Evolutionary conservation across 2,888 invertebrate genomes (phyloP).

Genomic region (Dusona sp.): DNA sequence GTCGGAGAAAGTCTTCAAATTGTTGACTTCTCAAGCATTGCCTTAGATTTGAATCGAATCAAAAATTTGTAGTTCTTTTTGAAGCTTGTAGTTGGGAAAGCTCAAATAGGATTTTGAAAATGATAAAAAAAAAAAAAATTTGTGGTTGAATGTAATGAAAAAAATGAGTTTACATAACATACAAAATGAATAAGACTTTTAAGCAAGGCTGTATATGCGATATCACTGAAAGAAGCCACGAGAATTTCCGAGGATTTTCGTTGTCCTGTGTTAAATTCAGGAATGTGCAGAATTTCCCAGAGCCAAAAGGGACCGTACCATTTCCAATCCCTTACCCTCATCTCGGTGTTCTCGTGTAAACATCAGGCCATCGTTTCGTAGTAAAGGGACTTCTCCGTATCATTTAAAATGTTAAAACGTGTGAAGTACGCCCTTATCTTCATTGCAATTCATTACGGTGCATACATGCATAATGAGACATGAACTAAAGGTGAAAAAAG

Average conservation of each 20-base stretch:
- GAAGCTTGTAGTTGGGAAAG: not conserved
- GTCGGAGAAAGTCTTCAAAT: not conserved
- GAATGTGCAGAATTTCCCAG: constrained; percentile 41
- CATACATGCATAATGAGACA: not conserved
- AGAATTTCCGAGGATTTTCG: constrained; percentile 30
- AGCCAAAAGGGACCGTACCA: constrained; percentile 1
- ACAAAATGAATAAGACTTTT: not conserved
- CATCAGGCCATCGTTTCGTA: not conserved
- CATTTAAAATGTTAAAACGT: not conserved
- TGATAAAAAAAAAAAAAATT: not conserved
- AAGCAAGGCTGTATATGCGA: not conserved
- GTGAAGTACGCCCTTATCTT: constrained; percentile 1
- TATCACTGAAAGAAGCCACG: constrained; percentile 21
- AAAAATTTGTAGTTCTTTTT: not conserved
- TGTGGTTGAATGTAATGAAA: not conserved
- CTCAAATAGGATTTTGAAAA: not conserved
- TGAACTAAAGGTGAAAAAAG: constrained; percentile 6
- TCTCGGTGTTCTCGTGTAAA: constrained; percentile 14
- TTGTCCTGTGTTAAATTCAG: constrained; percentile 19
- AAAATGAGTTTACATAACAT: not conserved
- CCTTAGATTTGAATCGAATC: not conserved
- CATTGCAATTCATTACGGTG: not conserved
- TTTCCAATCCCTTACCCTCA: constrained; percentile 16
- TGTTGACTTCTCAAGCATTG: not conserved
- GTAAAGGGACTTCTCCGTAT: not conserved